phyloP scores from a whole-genome alignment of 1,140 invertebrate genomes.

The Hylaeus anthracinus region DNA sequence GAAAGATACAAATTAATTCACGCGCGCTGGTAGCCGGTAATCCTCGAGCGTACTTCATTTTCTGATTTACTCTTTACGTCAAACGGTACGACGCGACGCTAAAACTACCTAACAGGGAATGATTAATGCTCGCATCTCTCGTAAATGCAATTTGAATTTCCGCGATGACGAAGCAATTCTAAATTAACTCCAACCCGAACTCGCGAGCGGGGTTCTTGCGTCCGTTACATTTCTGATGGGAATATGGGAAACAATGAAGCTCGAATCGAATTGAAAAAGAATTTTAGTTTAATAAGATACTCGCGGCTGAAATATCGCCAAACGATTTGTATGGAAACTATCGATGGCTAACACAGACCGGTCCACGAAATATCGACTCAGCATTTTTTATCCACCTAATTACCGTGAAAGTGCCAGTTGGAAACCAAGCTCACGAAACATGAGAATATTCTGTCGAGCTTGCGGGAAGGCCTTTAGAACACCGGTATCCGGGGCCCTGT shows the following conservation, averaged over 20 bases:
- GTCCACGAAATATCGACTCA: not conserved
- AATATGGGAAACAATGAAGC: not conserved
- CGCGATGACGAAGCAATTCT: slow-evolving; percentile 17
- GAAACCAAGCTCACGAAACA: not conserved
- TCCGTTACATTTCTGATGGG: not conserved
- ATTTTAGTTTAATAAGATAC: too few species aligned
- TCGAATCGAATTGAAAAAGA: not conserved
- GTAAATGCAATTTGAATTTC: slow-evolving; percentile 25
- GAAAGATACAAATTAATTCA: not conserved
- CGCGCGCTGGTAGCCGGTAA: not conserved
- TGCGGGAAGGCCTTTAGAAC: not conserved
- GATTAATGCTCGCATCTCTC: slow-evolving; percentile 19
- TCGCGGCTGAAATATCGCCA: too few species aligned
- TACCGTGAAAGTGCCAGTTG: not conserved
- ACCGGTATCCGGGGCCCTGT: not conserved
- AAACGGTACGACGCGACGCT: not conserved
- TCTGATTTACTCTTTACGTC: not conserved
- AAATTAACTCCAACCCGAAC: not conserved
- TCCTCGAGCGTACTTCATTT: not conserved
- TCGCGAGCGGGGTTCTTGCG: slow-evolving; percentile 5
- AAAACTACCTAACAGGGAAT: slow-evolving; percentile 5
- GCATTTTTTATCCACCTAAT: not conserved
- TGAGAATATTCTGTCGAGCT: not conserved
- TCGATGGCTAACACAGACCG: too few species aligned
- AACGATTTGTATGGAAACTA: too few species aligned